Base-by-base conservation (phyloP, 2,797 vertebrate species). In the Pangasius djambal region DNA sequence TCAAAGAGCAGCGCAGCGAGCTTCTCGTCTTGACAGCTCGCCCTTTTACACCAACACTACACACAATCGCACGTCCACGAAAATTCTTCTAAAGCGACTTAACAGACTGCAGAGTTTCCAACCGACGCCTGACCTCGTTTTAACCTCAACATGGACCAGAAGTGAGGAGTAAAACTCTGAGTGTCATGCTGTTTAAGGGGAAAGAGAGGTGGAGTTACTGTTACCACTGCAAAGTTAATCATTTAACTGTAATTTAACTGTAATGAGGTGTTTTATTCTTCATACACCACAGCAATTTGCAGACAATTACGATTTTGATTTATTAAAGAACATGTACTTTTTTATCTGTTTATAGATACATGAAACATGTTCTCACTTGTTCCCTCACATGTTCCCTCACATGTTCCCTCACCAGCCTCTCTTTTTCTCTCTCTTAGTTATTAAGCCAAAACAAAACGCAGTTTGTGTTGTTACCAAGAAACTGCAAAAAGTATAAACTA, bases 1-100 rank as follows among this genome's bases (percentile, higher is more conserved):
- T 87, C 91, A 15, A 92, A 92, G 94, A 94, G 92, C 93, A 94
- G 95, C 83, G 93, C 75, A 89, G 92, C 92, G 94, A 93, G 89
- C 90, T 92, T 93, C 94, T 94, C 72, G 91, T 91, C 89, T 6
- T 92, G 89, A 92, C 92, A 90, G 89, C 90, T 81, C 81, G n/a
- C 8, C 83, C 55, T 86, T 84, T 72, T 86, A 82, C 83, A 86
- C 88, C n/a, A 28, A 75, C 83, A 22, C 63, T 81, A 44, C 89
- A 91, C 84, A 86, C 70, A 86, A 48, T 90, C 72, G 37, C 89
- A 90, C 85, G 85, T 79, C 16, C 65, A 34, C 55, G 83, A 85
- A 61, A 89, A 85, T 52, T 87, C 70, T 72, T 91, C 86, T 28
- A 84, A 86, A 89, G 85, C 85, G 34, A 78, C 75, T 85, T 90